Conservation (phyloP, 2,888 invertebrate genomes). For the Beris morrisii region DNA sequence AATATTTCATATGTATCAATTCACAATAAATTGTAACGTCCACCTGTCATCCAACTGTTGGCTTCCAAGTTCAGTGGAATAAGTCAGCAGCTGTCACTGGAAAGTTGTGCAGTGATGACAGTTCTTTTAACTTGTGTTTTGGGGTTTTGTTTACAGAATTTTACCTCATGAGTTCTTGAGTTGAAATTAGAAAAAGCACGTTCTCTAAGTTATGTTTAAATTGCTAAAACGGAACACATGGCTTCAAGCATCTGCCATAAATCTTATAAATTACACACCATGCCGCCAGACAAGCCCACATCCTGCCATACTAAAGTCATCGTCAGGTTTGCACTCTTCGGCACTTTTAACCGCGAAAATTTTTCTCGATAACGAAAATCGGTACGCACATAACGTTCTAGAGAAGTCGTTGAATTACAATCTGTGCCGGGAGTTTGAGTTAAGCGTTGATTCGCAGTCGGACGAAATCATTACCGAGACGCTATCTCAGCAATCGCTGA, state of each 20-base stretch:
- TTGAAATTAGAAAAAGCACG: neutral
- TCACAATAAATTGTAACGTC: too few relatives aligned
- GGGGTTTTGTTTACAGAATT: neutral
- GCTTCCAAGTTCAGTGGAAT: too few relatives aligned
- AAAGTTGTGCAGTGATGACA: neutral
- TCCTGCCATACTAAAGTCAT: too few relatives aligned
- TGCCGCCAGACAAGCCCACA: too few relatives aligned
- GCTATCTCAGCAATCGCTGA: neutral
- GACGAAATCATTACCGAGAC: neutral
- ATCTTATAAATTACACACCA: neutral
- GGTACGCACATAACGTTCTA: constrained; percentile 50
- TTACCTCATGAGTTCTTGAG: neutral
- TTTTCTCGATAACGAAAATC: constrained; percentile 50
- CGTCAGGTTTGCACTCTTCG: constrained; percentile 14
- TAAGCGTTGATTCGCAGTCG: neutral
- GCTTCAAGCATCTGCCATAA: neutral
- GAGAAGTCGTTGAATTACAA: constrained; percentile 43
- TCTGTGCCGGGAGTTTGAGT: neutral
- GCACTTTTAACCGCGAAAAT: constrained; percentile 39
- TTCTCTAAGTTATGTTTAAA: constrained; percentile 1
- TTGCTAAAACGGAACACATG: neutral
- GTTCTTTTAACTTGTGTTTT: neutral
- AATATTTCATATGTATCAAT: too few relatives aligned
- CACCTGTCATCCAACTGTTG: too few relatives aligned
- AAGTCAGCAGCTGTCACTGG: too few relatives aligned